Percentiles rank a stretch among this genome's conserved stretches.
Evolutionary conservation across 2,113 vertebrate species (phyloP).

Genomic region (Arizona elegans): DNA sequence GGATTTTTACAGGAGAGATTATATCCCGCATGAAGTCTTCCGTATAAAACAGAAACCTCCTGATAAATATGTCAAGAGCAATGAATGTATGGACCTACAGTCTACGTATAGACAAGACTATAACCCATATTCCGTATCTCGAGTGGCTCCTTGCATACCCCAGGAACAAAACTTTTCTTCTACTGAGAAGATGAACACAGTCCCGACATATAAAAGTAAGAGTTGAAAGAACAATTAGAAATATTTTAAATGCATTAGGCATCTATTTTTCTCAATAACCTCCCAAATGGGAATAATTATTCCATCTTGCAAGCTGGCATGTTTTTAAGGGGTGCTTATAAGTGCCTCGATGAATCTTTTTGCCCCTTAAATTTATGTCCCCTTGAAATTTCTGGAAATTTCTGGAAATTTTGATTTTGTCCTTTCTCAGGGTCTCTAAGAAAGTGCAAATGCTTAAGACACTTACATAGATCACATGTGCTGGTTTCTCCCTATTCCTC

Average conservation of each 20-base stretch:
- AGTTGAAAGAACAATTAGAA: not conserved
- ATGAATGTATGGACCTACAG: conserved; percentile 60
- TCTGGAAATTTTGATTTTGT: not conserved
- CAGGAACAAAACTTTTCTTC: conserved; percentile 25
- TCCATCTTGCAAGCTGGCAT: not conserved
- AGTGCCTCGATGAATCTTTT: not conserved
- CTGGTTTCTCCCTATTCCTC: not conserved
- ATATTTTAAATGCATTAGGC: not conserved
- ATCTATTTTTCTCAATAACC: not conserved
- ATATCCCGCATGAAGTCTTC: conserved; percentile 40
- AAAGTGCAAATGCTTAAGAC: not conserved
- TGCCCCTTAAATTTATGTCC: not conserved
- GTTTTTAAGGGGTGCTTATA: not conserved
- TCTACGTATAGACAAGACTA: conserved; percentile 64
- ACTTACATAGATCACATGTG: not conserved
- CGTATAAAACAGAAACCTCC: conserved; percentile 42
- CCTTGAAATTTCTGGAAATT: not conserved
- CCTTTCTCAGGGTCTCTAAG: not conserved
- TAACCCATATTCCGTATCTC: conserved; percentile 22
- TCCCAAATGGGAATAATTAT: not conserved
- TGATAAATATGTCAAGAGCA: conserved; percentile 27
- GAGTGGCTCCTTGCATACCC: conserved; percentile 41
- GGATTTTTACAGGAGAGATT: conserved; percentile 62
- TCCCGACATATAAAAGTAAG: conserved; percentile 65
- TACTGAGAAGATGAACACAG: conserved; percentile 47